Base-by-base conservation (phyloP, 2,797 vertebrate species). In the Schizopygopsis pylzovi region DNA sequence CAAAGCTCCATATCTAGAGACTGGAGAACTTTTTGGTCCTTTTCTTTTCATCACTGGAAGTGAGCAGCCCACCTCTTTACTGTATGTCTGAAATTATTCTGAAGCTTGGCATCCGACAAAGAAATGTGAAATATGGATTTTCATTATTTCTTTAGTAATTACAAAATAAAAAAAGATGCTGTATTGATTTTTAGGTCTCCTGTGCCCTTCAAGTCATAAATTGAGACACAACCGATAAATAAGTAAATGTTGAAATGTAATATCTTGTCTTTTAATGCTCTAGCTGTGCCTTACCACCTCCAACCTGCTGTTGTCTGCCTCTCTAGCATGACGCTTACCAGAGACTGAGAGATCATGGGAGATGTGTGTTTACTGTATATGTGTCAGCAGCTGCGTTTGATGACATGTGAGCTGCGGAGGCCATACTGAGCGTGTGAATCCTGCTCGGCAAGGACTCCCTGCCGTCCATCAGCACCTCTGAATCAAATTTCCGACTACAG, bases 121-220 rank as follows among this genome's bases (percentile, higher is more conserved):
- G 9, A 79, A 79, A 11, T 79, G 59, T 65, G n/a, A 65, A 65
- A 20, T 65, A 65, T 79, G 10, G 59, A 79, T 79, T 65, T 47
- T 28, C 9, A 0, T 79, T 47, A 65, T 79, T 28, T 79, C n/a
- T 43, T 79, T 45, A 63, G 63, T 79, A 28, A 79, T 79, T 79
- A 22, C 59, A 20, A 65, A 47, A 65, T 47, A 16, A 28, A 47
- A 79, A 20, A 59, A 79, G 25, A 28, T 6, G 41, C 15, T 65
- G 15, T 33, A 79, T 79, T 65, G 59, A 79, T 79, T 79, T 65
- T 79, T 79, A 28, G n/a, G 9, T 79, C n/a, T 63, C 56, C n/a
- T 28, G 41, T 65, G 59, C 25, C 3, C 15, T 65, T 63, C 59
- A 45, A 8, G n/a, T 65, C 41, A 65, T 47, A 65, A 79, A 79